Evolutionary conservation across 2,113 vertebrate species (phyloP).

Genomic region (Epinephelus lanceolatus): DNA sequence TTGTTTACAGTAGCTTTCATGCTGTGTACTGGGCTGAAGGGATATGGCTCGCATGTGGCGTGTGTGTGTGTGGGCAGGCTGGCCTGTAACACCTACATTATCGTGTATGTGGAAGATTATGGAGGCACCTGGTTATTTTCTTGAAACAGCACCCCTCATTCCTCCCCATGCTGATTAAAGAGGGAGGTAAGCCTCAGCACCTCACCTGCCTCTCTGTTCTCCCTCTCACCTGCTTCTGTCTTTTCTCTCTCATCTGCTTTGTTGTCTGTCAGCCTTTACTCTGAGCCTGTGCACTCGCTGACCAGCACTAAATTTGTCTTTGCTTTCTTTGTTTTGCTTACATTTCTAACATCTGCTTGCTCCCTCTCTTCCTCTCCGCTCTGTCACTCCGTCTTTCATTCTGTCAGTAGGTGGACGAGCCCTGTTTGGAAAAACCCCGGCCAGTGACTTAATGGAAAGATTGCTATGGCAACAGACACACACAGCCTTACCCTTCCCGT

Average conservation of each 20-base stretch:
- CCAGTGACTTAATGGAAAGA: slow-evolving; percentile 81
- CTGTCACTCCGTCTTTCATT: slow-evolving; percentile 56
- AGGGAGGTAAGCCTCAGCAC: slow-evolving; percentile 53
- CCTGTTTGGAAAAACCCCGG: slow-evolving; percentile 70
- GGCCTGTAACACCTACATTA: slow-evolving; percentile 31
- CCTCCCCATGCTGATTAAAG: slow-evolving; percentile 67
- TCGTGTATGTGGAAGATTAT: slow-evolving; percentile 58
- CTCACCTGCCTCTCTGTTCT: slow-evolving; percentile 66
- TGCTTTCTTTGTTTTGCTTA: slow-evolving; percentile 54
- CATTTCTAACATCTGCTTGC: slow-evolving; percentile 45
- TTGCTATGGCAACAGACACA: slow-evolving; percentile 80
- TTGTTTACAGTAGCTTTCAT: slow-evolving; percentile 37
- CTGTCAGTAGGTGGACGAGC: slow-evolving; percentile 61
- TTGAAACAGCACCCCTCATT: slow-evolving; percentile 63
- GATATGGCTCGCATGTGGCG: slow-evolving; percentile 22
- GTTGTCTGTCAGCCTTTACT: slow-evolving; percentile 44
- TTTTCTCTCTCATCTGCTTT: slow-evolving; percentile 35
- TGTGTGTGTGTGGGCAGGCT: slow-evolving; percentile 9
- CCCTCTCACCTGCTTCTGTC: slow-evolving; percentile 50
- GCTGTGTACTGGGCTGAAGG: slow-evolving; percentile 10
- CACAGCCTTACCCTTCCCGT: slow-evolving; percentile 66
- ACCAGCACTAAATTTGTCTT: slow-evolving; percentile 48
- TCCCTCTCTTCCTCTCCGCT: slow-evolving; percentile 30
- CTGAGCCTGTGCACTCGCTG: slow-evolving; percentile 12
- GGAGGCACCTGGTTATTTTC: slow-evolving; percentile 67